These are phyloP conservation scores for Octomys mimax DNA, from an alignment of 2,797 vertebrate genomes.

Conservation along the genomic window DNA sequence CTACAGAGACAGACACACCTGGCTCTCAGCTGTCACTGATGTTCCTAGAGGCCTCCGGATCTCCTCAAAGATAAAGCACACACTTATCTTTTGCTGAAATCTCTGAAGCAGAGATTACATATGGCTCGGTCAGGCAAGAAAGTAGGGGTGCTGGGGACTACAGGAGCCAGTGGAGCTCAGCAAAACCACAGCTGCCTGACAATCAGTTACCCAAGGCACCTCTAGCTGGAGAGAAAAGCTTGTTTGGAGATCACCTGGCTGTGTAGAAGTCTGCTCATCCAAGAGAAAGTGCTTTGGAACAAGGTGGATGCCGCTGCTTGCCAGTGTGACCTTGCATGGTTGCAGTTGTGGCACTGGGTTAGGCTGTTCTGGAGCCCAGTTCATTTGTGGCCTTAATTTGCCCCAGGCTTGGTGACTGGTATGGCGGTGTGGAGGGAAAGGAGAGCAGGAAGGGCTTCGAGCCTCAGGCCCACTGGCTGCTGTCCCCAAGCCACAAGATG, in stretches of 20 bases:
- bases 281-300: not conserved
- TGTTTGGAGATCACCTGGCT: not conserved
- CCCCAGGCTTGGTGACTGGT: fast-evolving
- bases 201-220: not conserved
- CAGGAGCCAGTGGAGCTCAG: too few relatives aligned
- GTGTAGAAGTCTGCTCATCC: fast-evolving
- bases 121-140: not conserved
- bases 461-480: not conserved
- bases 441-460: not conserved
- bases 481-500: not conserved
- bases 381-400: too few relatives aligned
- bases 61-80: not conserved
- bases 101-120: not conserved
- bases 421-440: fast-evolving
- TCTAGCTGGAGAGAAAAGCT: not conserved
- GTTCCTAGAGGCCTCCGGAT: not conserved
- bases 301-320: fast-evolving
- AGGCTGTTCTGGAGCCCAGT: not conserved
- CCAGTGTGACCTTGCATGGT: not conserved
- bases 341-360: fast-evolving
- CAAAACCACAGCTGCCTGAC: not conserved
- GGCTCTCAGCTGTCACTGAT: not conserved
- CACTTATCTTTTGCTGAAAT: not conserved
- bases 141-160: not conserved
- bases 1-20: fast-evolving